Percentiles rank a stretch among this genome's conserved stretches.
phyloP scores from a whole-genome alignment of 2,888 invertebrate genomes.

The Magallana nippona region DNA sequence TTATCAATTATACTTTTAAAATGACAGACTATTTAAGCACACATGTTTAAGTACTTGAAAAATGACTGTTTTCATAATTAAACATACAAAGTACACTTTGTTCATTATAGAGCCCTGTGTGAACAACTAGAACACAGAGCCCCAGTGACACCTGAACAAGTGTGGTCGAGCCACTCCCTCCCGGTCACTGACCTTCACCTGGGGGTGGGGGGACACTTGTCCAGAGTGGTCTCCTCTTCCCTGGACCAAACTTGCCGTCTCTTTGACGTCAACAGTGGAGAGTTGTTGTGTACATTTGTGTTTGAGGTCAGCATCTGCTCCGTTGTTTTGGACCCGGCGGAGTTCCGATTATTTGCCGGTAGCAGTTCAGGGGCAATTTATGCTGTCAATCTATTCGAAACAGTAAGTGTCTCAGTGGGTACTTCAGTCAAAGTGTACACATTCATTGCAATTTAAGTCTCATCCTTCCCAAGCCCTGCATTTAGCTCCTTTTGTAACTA shows the following conservation, averaged over 20 bases:
- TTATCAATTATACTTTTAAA: not conserved
- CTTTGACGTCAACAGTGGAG: slow-evolving; percentile 82
- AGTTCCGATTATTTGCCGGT: slow-evolving; percentile 88
- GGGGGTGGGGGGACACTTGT: slow-evolving; percentile 86
- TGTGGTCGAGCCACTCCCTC: slow-evolving; percentile 89
- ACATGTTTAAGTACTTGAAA: too few species aligned
- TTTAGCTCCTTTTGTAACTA: too few species aligned
- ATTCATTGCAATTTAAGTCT: too few species aligned
- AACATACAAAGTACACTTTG: not conserved
- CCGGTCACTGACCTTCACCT: slow-evolving; percentile 89
- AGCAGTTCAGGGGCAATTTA: slow-evolving; percentile 86
- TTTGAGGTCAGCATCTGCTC: slow-evolving; percentile 87
- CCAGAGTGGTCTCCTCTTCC: slow-evolving; percentile 88
- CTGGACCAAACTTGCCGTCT: slow-evolving; percentile 89
- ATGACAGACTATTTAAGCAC: too few species aligned
- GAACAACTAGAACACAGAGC: slow-evolving; percentile 10
- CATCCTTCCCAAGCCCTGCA: too few species aligned
- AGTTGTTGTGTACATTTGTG: slow-evolving; percentile 86
- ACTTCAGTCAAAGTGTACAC: too few species aligned
- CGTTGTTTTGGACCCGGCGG: slow-evolving; percentile 86
- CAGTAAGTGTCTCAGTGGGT: slow-evolving; percentile 72
- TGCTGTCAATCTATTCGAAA: slow-evolving; percentile 84
- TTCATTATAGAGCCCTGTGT: slow-evolving; percentile 52
- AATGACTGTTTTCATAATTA: not conserved
- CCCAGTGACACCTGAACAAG: slow-evolving; percentile 59